These are phyloP conservation scores for Monochamus alternatus DNA, from an alignment of 2,888 invertebrate genomes.

Conservation along the genomic window DNA sequence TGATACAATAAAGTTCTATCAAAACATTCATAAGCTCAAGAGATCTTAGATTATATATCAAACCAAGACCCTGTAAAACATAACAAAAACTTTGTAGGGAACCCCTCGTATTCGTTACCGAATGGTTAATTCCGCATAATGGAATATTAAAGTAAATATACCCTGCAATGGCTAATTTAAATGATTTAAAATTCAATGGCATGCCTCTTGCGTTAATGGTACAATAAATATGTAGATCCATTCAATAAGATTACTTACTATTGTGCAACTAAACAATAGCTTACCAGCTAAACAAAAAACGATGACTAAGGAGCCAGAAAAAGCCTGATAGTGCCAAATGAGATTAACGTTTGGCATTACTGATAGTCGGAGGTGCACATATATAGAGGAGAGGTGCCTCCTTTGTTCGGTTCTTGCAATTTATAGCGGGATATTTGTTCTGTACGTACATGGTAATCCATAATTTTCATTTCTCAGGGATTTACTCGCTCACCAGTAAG, in stretches of 20 bases:
- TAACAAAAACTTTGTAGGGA: not conserved
- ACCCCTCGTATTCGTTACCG: conserved; percentile 49
- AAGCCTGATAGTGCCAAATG: conserved; percentile 47
- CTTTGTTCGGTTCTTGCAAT: not conserved
- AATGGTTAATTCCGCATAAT: conserved; percentile 49
- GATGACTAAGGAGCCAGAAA: conserved; percentile 51
- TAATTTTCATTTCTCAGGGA: too few species aligned
- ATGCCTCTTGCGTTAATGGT: conserved; percentile 68
- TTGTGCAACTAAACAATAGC: conserved; percentile 58
- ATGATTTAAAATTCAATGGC: conserved; percentile 69
- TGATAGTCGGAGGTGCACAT: conserved; percentile 14
- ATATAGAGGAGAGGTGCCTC: not conserved
- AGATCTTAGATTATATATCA: too few species aligned
- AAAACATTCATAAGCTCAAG: too few species aligned
- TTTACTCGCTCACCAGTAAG: too few species aligned
- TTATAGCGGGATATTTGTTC: conserved; percentile 1
- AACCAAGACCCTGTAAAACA: not conserved
- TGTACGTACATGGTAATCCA: too few species aligned
- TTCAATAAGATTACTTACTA: conserved; percentile 66
- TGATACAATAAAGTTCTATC: too few species aligned
- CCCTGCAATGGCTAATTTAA: conserved; percentile 65
- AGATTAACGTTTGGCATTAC: conserved; percentile 46
- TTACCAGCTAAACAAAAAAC: conserved; percentile 51
- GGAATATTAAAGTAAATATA: conserved; percentile 50
- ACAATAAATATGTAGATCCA: conserved; percentile 69